Base-by-base conservation (phyloP, 2,113 vertebrate genomes). In the Helogale parvula region DNA sequence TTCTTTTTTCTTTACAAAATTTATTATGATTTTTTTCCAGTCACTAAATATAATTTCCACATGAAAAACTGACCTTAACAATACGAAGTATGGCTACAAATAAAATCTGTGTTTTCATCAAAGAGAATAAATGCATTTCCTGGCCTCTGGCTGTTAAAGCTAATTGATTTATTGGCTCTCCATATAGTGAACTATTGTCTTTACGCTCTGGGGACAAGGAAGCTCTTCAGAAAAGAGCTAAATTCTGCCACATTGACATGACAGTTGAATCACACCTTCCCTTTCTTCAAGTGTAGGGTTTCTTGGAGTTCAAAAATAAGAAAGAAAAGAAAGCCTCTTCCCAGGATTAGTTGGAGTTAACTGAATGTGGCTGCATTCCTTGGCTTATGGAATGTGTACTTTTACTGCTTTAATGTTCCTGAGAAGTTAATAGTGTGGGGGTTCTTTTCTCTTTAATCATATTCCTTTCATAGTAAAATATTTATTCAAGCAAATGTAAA, bases 111-210 rank as follows among this genome's bases (percentile, higher is more conserved):
- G 98, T 99, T 99, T 99, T 98, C 99, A 98, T 98, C 96, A 93
- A 99, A 98, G 96, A 99, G 98, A 99, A 99, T 99, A 99, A 99
- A 99, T 99, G 98, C 98, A 99, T 99, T 99, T 99, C 98, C 98
- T 99, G 99, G 99, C 99, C 96, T 80, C 97, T 85, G 96, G 98
- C 98, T 99, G 98, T 99, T 99, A 98, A 98, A 99, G 97, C 98
- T 98, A 99, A 99, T 99, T 99, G 99, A 99, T 99, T 99, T 99
- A 99, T 99, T 99, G 99, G 98, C 98, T 99, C 98, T 99, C 98
- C 97, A 97, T 99, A 99, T 96, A 98, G 99, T 99, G 98, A 98
- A 98, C 98, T 99, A 99, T 99, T 99, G 99, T 99, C 99, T 99
- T 98, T 98, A 96, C 97, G 98, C 99, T 99, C 99, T 95, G 98